Evolutionary conservation across 1,140 invertebrate species (phyloP).

Genomic region (Pteromalus puparum): DNA sequence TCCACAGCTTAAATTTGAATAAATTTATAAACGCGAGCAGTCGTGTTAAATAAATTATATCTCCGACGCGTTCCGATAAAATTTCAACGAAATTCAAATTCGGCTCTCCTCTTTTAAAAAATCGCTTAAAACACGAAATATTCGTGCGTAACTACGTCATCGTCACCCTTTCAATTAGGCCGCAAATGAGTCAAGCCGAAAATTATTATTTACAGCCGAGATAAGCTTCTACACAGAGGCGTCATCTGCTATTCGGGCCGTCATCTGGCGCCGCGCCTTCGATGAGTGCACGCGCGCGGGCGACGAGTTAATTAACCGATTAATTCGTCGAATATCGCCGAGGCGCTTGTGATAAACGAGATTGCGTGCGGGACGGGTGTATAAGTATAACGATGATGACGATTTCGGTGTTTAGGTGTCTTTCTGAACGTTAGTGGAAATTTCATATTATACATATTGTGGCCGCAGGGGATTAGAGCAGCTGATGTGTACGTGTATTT

Average conservation of each 20-base stretch:
- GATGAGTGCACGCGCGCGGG: background rate
- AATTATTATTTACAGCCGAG: constrained; percentile 4
- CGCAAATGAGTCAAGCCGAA: background rate
- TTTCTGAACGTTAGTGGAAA: background rate
- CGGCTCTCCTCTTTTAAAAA: too few species aligned
- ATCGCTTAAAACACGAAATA: too few species aligned
- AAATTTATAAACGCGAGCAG: too few species aligned
- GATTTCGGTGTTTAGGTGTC: background rate
- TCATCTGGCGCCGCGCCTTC: constrained; percentile 15
- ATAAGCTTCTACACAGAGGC: background rate
- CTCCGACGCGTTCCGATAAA: too few species aligned
- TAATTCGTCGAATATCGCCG: constrained; percentile 60
- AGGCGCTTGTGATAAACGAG: background rate
- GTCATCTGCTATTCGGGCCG: constrained; percentile 7
- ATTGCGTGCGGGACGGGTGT: background rate
- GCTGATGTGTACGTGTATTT: background rate
- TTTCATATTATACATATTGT: background rate
- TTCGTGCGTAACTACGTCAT: background rate
- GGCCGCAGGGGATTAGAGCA: too few species aligned
- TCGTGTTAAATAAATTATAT: too few species aligned
- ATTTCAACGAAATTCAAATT: too few species aligned
- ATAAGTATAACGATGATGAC: background rate
- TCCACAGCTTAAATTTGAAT: too few species aligned
- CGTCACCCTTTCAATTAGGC: background rate
- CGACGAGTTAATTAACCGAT: constrained; percentile 61